Evolutionary conservation across 2,113 vertebrate genomes (phyloP), one percentile per base, ranked within the genome.

Genomic region (Strix aluco): DNA sequence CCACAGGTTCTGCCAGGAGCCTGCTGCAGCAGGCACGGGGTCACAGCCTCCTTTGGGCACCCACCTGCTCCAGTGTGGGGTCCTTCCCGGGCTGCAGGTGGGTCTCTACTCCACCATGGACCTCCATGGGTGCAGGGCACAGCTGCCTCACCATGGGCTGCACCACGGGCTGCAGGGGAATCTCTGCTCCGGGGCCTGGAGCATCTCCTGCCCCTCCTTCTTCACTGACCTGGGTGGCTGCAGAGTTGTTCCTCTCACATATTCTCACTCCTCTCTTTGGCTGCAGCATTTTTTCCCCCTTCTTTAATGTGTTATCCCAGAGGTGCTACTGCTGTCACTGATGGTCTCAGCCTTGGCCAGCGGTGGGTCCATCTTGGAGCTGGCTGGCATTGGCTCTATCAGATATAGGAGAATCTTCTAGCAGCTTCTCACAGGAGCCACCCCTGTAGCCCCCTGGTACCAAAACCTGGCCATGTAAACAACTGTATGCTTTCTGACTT

Each of bases 271-370:
- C 8, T 49, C 5, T 71, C 25, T 71, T 49, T 4, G 11, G 6
- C 46, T 70, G 4, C 36, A 71, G 42, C 13, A 47, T 2, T 27
- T 84, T 71, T 70, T 36, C 2, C 12, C 8, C n/a, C 20, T 34
- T 26, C 9, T 81, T 51, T 6, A 40, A 4, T 75, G 1, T 7
- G 9, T 62, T 79, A 29, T 29, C 13, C 5, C 25, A 11, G 30
- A 34, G 15, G 25, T 0, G 1, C 14, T 7, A 5, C 20, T 21
- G 7, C 6, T 0, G 1, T 46, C 2, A 0, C 47, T 58, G 20
- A 5, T 70, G 14, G 38, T 25, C 40, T 91, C 10, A 5, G 42
- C n/a, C 20, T 82, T 82, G 66, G 15, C 21, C 47, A 71, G 21
- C 1, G 2, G 25, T 3, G 1, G 22, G 8, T 58, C 32, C 2